Conservation (phyloP, 2,113 vertebrate genomes). For the Alouatta palliata region DNA sequence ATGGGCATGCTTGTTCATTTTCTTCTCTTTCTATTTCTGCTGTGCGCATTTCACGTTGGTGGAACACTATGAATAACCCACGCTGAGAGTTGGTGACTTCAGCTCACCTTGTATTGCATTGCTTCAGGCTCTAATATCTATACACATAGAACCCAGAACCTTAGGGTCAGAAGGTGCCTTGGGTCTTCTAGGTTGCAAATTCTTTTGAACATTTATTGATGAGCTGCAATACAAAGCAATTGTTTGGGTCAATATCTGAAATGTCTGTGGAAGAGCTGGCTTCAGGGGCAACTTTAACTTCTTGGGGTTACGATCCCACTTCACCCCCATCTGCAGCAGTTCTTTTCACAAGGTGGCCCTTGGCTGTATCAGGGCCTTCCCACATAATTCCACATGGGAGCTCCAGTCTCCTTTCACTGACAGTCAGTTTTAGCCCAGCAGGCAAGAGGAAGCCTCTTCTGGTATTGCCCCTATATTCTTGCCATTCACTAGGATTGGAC, state of each 20-base stretch:
- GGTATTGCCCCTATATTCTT: background rate
- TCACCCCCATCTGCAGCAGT: background rate
- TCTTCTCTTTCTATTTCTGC: background rate
- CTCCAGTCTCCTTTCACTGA: background rate
- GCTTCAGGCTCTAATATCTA: background rate
- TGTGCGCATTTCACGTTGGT: too few species aligned
- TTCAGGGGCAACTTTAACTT: background rate
- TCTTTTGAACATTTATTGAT: background rate
- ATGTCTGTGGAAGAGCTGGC: background rate
- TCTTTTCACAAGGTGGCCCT: too few species aligned
- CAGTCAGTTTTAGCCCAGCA: background rate
- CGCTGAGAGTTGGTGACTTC: background rate
- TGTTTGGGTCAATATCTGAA: background rate
- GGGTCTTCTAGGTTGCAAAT: background rate
- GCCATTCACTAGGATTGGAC: background rate
- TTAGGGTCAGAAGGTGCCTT: background rate
- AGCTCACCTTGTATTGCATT: background rate
- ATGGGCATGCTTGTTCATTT: background rate
- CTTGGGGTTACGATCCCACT: background rate
- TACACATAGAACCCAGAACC: background rate
- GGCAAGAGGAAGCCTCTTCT: background rate
- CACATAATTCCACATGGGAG: background rate
- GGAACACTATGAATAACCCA: too few species aligned
- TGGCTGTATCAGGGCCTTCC: background rate
- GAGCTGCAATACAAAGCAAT: background rate